Base-by-base conservation (phyloP, 2,888 invertebrate species). In the Vesta saturnalis region DNA sequence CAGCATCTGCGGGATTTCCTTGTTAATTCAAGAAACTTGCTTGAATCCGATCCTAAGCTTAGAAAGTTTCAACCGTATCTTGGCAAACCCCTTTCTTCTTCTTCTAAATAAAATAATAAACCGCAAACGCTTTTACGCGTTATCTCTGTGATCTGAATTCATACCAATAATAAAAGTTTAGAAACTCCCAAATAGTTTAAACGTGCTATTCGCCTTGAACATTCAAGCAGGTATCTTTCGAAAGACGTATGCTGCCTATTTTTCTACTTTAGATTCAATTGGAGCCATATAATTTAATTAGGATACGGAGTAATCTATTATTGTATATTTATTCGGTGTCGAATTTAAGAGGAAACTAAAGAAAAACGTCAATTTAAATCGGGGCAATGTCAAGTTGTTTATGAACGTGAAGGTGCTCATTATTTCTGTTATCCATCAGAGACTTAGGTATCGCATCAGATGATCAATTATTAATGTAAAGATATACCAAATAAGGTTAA, bases 1-100 rank as follows among this genome's bases (percentile, higher is more conserved):
- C 54, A 39, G 61, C 55, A 54, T 55, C 60, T 23, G 52, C 6
- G 52, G 56, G 46, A 55, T 39, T 63, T 63, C 43, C 16, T 21
- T 55, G 56, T 56, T 63, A 63, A 63, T 63, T 63, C 56, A 43
- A 18, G 47, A 63, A 52, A 63, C 63, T 56, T 46, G 30, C 22
- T 23, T 16, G 19, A 63, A 63, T 63, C 56, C 46, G 22, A 63
- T 46, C 46, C 56, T 15, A 39, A 46, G 21, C 43, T n/a, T 54
- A 15, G 18, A 39, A 63, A 56, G 47, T 56, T 56, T 56, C 6
- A 39, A 19, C 15, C 35, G 39, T 39, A 39, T 35, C 39, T 19
- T 58, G 10, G 12, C 18, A 22, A 54, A 39, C 39, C 39, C 39
- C n/a, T n/a, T n/a, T n/a, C 39, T 4, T 21, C 3, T 18, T 49